Conservation (phyloP, 2,797 vertebrate species). For the Schizopygopsis pylzovi region DNA sequence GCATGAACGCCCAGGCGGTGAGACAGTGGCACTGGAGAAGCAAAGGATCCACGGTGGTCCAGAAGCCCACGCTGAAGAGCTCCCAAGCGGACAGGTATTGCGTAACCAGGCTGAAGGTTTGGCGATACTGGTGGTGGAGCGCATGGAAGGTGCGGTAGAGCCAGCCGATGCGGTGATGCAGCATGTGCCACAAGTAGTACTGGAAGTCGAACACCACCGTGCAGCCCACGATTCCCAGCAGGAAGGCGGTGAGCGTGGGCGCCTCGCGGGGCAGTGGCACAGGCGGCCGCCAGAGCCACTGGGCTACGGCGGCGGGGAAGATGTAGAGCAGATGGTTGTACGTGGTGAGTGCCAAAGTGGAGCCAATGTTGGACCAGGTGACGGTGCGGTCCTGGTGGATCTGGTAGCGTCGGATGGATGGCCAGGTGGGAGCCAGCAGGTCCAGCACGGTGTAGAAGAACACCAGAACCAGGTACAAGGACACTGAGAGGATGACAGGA, state of each 20-base stretch:
- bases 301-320: constrained; percentile 78
- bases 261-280: constrained; percentile 76
- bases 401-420: constrained; percentile 77
- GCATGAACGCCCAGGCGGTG: constrained; percentile 83
- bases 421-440: constrained; percentile 78
- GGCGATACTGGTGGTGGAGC: constrained; percentile 82
- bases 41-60: constrained; percentile 81
- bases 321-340: constrained; percentile 84
- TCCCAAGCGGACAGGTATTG: constrained; percentile 85
- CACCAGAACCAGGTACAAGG: constrained; percentile 79
- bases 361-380: constrained; percentile 76
- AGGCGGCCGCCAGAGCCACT: constrained; percentile 83
- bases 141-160: constrained; percentile 84
- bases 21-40: constrained; percentile 83
- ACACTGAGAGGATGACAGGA: constrained; percentile 79
- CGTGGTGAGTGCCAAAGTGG: constrained; percentile 75
- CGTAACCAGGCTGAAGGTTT: constrained; percentile 83
- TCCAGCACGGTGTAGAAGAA: constrained; percentile 78
- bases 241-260: constrained; percentile 75
- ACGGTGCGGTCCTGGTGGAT: constrained; percentile 76
- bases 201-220: constrained; percentile 84
- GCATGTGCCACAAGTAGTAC: constrained; percentile 84
- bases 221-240: constrained; percentile 80
- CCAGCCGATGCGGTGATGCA: constrained; percentile 82
- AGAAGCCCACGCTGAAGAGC: constrained; percentile 81